Percentiles rank a stretch among this genome's conserved stretches.
Conservation (phyloP, 2,888 invertebrate genomes). For the Heliconius aoede region DNA sequence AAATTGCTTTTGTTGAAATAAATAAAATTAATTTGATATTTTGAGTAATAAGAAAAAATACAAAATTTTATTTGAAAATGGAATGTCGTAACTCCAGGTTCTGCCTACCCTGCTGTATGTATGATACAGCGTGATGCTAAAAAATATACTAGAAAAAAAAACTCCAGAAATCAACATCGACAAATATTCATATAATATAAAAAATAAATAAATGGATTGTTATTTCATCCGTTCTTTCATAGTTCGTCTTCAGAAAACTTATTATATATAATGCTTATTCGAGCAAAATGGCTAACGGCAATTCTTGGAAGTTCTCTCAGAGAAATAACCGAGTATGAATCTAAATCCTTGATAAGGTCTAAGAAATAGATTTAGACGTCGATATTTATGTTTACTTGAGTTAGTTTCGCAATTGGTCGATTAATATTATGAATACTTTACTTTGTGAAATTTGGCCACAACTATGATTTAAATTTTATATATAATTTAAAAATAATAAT, state of each 20-base stretch:
- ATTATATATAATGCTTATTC: not conserved
- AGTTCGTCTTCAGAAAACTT: not conserved
- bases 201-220: not conserved
- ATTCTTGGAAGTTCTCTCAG: not conserved
- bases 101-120: no score
- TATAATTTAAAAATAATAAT: no score
- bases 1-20: no score
- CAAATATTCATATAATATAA: not conserved
- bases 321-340: not conserved
- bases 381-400: not conserved
- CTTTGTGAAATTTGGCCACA: no score
- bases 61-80: no score
- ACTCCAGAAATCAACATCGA: not conserved
- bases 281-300: constrained; percentile 4
- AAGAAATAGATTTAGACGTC: constrained; percentile 5
- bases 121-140: no score
- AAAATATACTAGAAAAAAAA: not conserved
- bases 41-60: no score
- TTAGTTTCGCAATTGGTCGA: not conserved
- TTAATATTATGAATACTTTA: no score
- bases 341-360: constrained; percentile 9
- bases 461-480: not conserved
- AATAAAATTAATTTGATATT: no score
- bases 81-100: no score
- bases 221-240: not conserved